These are phyloP conservation scores for Plagiodera versicolora DNA, from an alignment of 2,888 invertebrate species.

Conservation along the genomic window DNA sequence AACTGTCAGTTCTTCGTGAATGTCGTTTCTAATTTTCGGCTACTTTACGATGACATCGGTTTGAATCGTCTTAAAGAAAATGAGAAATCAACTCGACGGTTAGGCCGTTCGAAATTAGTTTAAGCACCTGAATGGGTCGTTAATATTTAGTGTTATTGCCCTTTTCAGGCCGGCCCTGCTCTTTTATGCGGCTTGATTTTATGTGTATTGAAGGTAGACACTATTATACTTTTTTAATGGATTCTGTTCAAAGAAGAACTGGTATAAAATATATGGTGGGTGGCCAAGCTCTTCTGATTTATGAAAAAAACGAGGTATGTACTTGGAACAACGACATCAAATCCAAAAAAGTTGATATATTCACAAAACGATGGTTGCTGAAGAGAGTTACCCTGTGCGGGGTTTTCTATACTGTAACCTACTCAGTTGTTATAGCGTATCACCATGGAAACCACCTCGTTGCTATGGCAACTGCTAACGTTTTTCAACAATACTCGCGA, in stretches of 20 bases:
- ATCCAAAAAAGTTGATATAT: too few species aligned
- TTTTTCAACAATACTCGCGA: too few species aligned
- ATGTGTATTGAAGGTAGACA: not conserved
- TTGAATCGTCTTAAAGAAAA: constrained; percentile 23
- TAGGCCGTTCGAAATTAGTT: constrained; percentile 32
- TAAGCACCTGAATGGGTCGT: constrained; percentile 35
- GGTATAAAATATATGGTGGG: not conserved
- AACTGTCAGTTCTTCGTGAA: constrained; percentile 21
- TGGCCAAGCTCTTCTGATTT: not conserved
- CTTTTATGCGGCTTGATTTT: constrained; percentile 26
- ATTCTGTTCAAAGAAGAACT: not conserved
- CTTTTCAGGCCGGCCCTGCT: constrained; percentile 5
- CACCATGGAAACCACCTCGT: too few species aligned
- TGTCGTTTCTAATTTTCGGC: constrained; percentile 20
- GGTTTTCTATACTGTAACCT: too few species aligned
- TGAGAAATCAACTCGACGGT: constrained; percentile 18
- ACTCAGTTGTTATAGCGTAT: too few species aligned
- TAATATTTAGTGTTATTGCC: constrained; percentile 38
- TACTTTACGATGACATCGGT: constrained; percentile 34
- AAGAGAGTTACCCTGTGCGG: too few species aligned
- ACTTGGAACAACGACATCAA: too few species aligned
- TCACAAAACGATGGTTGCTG: too few species aligned
- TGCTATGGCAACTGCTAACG: too few species aligned
- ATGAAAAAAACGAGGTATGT: too few species aligned
- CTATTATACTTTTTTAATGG: constrained; percentile 1